Percentiles rank a stretch among this genome's conserved stretches.
phyloP scores from a whole-genome alignment of 2,888 invertebrate genomes.

The Drosophila atripex region DNA sequence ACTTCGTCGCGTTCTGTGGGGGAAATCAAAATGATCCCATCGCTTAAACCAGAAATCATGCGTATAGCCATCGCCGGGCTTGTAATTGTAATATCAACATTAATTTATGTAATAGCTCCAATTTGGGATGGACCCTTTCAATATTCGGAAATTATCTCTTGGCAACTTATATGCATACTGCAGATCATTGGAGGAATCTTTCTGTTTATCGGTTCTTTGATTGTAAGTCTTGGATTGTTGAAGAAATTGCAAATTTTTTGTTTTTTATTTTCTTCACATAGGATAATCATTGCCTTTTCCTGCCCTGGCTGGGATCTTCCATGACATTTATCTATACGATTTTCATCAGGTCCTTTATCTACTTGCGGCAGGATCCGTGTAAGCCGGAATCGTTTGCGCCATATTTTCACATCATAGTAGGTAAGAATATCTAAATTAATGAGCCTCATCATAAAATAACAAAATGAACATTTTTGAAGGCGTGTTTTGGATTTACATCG shows the following conservation, averaged over 20 bases:
- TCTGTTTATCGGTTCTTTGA: constrained; percentile 27
- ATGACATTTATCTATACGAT: constrained; percentile 44
- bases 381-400: accelerated
- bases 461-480: constrained; percentile 25
- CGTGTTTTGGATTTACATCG: constrained; percentile 50
- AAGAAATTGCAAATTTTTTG: background rate
- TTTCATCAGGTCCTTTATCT: constrained; percentile 23
- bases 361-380: background rate
- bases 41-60: constrained; percentile 2
- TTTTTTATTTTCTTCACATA: background rate
- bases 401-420: constrained; percentile 31
- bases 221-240: constrained; percentile 19
- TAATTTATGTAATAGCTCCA: background rate
- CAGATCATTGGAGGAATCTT: constrained; percentile 42
- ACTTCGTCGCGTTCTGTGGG: constrained; percentile 3
- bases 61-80: constrained; percentile 39
- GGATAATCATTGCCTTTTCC: constrained; percentile 45
- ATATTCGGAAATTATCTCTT: constrained; percentile 20
- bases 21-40: background rate
- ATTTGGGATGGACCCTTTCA: background rate
- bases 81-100: constrained; percentile 13
- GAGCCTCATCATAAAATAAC: background rate
- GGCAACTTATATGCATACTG: constrained; percentile 51
- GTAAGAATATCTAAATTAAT: constrained; percentile 25
- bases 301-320: constrained; percentile 55